phyloP scores from a whole-genome alignment of 2,888 invertebrate species.

The Tenthredo scrophulariae region DNA sequence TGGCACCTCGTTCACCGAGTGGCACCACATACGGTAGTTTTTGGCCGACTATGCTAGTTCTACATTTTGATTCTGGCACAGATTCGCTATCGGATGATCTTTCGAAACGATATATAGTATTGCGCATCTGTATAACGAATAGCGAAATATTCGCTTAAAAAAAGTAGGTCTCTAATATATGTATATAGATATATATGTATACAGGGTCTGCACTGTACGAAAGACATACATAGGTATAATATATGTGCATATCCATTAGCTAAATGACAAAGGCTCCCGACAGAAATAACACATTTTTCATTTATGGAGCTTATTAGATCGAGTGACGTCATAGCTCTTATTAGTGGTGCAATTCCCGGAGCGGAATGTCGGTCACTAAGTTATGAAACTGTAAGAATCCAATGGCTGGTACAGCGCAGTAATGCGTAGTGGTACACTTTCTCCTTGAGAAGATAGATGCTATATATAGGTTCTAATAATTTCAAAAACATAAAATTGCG shows the following conservation, averaged over 20 bases:
- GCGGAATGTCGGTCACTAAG: constrained; percentile 75
- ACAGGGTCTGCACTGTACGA: background rate
- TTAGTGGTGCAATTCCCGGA: constrained; percentile 71
- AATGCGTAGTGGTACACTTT: constrained; percentile 49
- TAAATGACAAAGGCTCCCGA: constrained; percentile 34
- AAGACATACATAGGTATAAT: background rate
- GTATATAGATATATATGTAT: background rate
- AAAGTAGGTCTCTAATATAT: background rate
- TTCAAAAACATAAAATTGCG: constrained; percentile 34
- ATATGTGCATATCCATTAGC: background rate
- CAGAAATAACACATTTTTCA: constrained; percentile 43
- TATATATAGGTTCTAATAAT: background rate
- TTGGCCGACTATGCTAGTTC: constrained; percentile 13
- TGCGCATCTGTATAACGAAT: constrained; percentile 41
- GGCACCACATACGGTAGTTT: constrained; percentile 8
- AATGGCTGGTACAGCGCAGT: constrained; percentile 62
- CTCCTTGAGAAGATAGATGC: constrained; percentile 46
- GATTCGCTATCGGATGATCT: constrained; percentile 31
- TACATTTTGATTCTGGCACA: constrained; percentile 31
- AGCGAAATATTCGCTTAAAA: background rate
- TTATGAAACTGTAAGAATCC: constrained; percentile 75
- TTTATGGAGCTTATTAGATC: constrained; percentile 49
- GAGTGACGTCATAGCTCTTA: constrained; percentile 65
- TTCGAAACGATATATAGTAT: constrained; percentile 11
- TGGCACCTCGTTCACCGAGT: background rate